Evolutionary conservation across 2,113 vertebrate genomes (phyloP).

Genomic region (Astatotilapia flaviijosephi): DNA sequence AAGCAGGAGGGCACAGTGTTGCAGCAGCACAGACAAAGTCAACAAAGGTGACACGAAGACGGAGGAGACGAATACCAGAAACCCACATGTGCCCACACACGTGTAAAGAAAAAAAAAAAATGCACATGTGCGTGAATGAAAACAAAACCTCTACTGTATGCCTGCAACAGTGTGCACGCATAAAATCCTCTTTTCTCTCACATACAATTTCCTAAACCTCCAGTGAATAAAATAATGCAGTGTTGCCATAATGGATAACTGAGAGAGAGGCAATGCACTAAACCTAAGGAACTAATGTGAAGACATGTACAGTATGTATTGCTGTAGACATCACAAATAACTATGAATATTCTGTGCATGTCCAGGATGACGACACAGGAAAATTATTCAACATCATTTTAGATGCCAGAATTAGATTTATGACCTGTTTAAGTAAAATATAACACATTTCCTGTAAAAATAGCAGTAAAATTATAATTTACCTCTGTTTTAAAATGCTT

Average conservation of each 20-base stretch:
- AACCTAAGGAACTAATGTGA: neutral
- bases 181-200: conserved; percentile 3
- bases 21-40: conserved; percentile 63
- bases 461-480: neutral
- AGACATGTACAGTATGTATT: neutral
- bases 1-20: conserved; percentile 49
- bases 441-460: neutral
- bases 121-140: conserved; percentile 10
- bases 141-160: neutral
- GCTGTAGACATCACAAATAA: neutral
- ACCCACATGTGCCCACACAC: neutral
- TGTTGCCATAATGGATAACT: conserved; percentile 15
- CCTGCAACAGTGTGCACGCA: neutral
- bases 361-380: neutral
- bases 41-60: conserved; percentile 65
- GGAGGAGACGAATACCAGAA: conserved; percentile 20
- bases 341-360: neutral
- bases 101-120: neutral
- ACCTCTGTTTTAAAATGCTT: neutral
- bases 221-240: conserved; percentile 33
- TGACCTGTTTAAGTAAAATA: neutral
- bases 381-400: neutral
- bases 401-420: neutral
- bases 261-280: conserved; percentile 1
- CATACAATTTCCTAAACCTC: conserved; percentile 23